Conservation (phyloP, 1,140 invertebrate species). For the Eumeta japonica region DNA sequence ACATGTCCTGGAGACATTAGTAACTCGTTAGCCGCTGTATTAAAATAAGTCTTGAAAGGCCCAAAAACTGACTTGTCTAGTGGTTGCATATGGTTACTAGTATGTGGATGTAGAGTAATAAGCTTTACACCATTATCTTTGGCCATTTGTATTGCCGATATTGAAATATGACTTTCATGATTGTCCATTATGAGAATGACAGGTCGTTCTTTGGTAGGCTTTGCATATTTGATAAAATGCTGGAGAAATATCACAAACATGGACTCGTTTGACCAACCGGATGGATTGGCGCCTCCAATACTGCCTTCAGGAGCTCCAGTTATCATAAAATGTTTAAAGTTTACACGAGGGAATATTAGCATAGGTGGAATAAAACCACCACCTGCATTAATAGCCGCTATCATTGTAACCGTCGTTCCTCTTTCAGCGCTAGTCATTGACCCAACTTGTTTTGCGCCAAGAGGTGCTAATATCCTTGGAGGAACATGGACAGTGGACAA, state of each 20-base stretch:
- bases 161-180: conserved; percentile 24
- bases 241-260: conserved; percentile 11
- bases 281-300: conserved; percentile 20
- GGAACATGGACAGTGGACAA: conserved; percentile 33
- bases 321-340: conserved; percentile 31
- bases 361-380: conserved; percentile 24
- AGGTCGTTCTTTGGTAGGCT: conserved; percentile 18
- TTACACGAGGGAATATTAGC: conserved; percentile 30
- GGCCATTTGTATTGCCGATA: conserved; percentile 21
- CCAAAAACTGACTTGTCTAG: conserved; percentile 43
- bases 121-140: conserved; percentile 25
- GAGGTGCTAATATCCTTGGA: conserved; percentile 19
- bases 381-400: conserved; percentile 29
- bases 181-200: conserved; percentile 27
- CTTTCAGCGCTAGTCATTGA: conserved; percentile 25
- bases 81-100: conserved; percentile 41
- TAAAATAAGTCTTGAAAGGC: conserved; percentile 31
- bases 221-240: conserved; percentile 40
- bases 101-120: conserved; percentile 38
- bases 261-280: conserved; percentile 12
- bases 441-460: conserved; percentile 24
- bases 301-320: conserved; percentile 30
- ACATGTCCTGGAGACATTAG: conserved; percentile 12
- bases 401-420: conserved; percentile 27
- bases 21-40: conserved; percentile 26